phyloP scores from a whole-genome alignment of 2,888 invertebrate species.

The Germaria angustata region DNA sequence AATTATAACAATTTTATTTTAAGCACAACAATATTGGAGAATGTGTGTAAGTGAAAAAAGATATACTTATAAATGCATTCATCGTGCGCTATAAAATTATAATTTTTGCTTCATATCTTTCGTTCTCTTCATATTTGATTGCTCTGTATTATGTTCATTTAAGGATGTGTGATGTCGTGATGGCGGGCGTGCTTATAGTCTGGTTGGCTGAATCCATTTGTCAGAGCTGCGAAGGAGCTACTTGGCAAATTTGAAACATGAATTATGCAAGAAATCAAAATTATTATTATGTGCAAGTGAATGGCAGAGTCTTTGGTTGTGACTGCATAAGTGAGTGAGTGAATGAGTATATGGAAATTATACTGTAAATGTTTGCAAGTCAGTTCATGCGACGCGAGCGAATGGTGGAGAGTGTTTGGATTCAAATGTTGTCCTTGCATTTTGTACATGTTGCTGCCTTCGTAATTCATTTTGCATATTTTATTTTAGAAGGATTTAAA shows the following conservation, averaged over 20 bases:
- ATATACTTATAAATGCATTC: conserved; percentile 2
- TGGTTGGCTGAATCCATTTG: background rate
- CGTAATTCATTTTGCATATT: conserved; percentile 59
- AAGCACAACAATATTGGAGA: background rate
- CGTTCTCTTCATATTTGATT: conserved; percentile 11
- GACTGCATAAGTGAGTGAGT: background rate
- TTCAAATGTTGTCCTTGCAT: conserved; percentile 14
- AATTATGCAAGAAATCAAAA: conserved; percentile 58
- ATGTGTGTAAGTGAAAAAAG: background rate
- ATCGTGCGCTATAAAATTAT: conserved; percentile 2
- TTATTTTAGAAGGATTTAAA: conserved; percentile 42
- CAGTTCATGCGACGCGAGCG: background rate
- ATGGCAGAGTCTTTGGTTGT: background rate
- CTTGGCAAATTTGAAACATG: conserved; percentile 43
- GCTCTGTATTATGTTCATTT: conserved; percentile 14
- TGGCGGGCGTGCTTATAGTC: background rate
- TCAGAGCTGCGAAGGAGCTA: conserved; percentile 14
- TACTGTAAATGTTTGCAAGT: conserved; percentile 22
- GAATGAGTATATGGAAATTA: background rate
- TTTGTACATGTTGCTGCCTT: conserved; percentile 18
- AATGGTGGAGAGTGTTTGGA: conserved; percentile 12
- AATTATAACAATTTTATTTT: background rate
- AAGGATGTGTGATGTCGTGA: conserved; percentile 12
- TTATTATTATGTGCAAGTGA: conserved; percentile 12
- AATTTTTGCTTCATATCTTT: conserved; percentile 15